Evolutionary conservation across 1,140 invertebrate species (phyloP), one percentile per base, ranked within the genome.

Genomic region (Kradibia gibbosae): DNA sequence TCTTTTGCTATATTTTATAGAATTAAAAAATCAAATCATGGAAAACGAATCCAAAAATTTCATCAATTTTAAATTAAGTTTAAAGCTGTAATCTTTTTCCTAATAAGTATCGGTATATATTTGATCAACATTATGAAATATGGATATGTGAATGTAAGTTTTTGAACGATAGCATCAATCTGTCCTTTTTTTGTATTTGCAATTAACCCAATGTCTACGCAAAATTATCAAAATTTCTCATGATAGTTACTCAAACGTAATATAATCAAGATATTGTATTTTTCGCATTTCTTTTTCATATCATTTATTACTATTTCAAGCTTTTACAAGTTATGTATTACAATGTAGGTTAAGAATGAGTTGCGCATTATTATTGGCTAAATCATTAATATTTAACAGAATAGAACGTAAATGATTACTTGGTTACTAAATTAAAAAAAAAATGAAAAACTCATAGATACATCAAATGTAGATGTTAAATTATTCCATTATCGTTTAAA

Each of bases 331-430:
- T 42, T 25, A 22, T 1, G 22, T 28, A 36, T 57, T 65, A 39
- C 45, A 74, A 80, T 74, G 17, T 80, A 65, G 78, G 78, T 80
- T 73, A 80, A 80, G 78, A 80, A 80, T 71, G 78, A 80, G 73
- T 60, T 8, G 39, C 15, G 25, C 70, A 80, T 80, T 62, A 80
- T 74, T 80, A 39, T 73, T 45, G 17, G 34, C 77, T 78, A 60
- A 36, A 70, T 28, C 25, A 57, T 76, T 42, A 65, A 62, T 76
- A 65, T 20, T 48, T 15, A 78, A 28, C 25, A 28, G 62, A 67
- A 25, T 28, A 42, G 57, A 48, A 77, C 25, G 8, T 65, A 48
- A 31, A 28, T 53, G 42, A 67, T 36, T 67, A 31, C 42, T 62
- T 0, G 75, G 60, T 50, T 28, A 10, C 45, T 57, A 28, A n/a